A percentile compares a stretch with the other conserved stretches of the same genome.
These are phyloP conservation scores for Amniataba percoides DNA, from an alignment of 2,797 vertebrate genomes.

Conservation along the genomic window DNA sequence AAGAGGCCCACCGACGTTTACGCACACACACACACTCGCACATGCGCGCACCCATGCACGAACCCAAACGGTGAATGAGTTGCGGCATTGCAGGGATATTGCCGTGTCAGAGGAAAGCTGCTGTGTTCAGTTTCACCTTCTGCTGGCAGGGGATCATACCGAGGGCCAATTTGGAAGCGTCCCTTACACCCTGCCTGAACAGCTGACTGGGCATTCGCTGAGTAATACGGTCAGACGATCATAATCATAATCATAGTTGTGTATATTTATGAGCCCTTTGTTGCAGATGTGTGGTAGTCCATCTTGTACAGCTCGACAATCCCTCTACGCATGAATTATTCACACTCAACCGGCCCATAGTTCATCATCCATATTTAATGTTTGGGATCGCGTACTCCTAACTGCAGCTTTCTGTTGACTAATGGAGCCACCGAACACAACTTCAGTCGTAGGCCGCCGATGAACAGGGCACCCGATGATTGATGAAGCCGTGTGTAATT, in stretches of 20 bases:
- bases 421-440: slow-evolving; percentile 69
- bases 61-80: slow-evolving; percentile 6
- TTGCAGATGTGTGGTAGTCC: slow-evolving; percentile 71
- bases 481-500: slow-evolving; percentile 33
- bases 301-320: slow-evolving; percentile 56
- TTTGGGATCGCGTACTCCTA: slow-evolving; percentile 58
- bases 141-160: slow-evolving; percentile 2
- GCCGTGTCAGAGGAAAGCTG: slow-evolving; percentile 34
- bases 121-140: slow-evolving; percentile 40
- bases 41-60: slow-evolving; percentile 1
- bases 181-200: slow-evolving; percentile 35
- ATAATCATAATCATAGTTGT: slow-evolving; percentile 68
- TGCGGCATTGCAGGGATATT: slow-evolving; percentile 17
- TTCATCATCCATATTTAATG: slow-evolving; percentile 85
- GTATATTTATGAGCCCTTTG: slow-evolving; percentile 64
- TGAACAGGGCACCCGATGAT: slow-evolving; percentile 46
- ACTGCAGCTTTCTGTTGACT: slow-evolving; percentile 72
- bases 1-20: slow-evolving; percentile 7
- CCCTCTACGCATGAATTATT: slow-evolving; percentile 81
- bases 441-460: slow-evolving; percentile 44
- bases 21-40: not conserved
- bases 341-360: slow-evolving; percentile 74
- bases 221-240: slow-evolving; percentile 32
- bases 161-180: slow-evolving; percentile 30
- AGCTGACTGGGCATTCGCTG: slow-evolving; percentile 17